A percentile compares a stretch with the other conserved stretches of the same genome.
Evolutionary conservation across 2,113 vertebrate genomes (phyloP).

Genomic region (Amazona vittata): DNA sequence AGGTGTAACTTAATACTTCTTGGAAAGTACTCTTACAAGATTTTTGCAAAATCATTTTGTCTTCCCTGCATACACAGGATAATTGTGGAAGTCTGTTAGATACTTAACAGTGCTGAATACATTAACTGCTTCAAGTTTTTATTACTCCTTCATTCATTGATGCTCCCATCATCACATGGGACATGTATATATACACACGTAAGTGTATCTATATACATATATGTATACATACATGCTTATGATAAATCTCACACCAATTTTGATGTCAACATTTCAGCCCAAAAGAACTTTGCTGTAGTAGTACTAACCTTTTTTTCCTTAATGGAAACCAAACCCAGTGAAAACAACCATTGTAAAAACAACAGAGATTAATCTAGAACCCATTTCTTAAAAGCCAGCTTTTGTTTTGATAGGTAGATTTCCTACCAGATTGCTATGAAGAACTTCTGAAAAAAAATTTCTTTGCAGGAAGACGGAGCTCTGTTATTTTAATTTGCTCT

Average conservation of each 20-base stretch:
- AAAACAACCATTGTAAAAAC: not conserved
- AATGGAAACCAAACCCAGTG: not conserved
- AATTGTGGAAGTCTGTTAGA: not conserved
- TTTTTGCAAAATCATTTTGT: not conserved
- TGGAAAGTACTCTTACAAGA: not conserved
- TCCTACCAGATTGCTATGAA: not conserved
- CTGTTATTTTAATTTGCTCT: not conserved
- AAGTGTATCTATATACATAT: not conserved
- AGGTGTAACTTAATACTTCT: not conserved
- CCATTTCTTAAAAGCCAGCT: not conserved
- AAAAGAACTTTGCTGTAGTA: not conserved
- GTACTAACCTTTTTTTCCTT: not conserved
- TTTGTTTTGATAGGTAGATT: not conserved
- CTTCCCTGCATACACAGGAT: not conserved
- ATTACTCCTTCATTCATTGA: not conserved
- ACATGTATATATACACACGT: not conserved
- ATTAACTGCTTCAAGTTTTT: not conserved
- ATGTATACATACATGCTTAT: not conserved
- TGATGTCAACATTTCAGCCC: not conserved
- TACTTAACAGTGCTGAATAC: not conserved
- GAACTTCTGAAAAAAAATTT: not conserved
- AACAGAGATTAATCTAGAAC: not conserved
- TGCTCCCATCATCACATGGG: not conserved
- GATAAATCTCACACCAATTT: not conserved
- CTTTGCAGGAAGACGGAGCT: not conserved